These are phyloP conservation scores for Rhimphoctona megacephalus DNA, from an alignment of 2,888 invertebrate genomes.

Conservation along the genomic window DNA sequence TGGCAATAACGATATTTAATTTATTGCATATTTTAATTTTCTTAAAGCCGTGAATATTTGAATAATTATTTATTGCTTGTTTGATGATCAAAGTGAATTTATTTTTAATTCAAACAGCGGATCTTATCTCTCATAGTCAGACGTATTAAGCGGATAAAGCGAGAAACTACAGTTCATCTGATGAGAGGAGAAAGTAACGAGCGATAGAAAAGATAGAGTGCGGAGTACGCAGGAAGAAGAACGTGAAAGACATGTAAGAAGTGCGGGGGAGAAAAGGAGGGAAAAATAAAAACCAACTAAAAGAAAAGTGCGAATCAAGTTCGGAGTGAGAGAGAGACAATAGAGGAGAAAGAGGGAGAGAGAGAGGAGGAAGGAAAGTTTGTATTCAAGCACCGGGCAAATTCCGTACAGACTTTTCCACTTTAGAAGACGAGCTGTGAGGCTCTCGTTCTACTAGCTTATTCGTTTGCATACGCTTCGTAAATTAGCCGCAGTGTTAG, in stretches of 20 bases:
- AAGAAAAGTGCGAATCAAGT: slow-evolving; percentile 29
- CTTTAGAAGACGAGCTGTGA: slow-evolving; percentile 68
- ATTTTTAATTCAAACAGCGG: background rate
- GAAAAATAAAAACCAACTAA: slow-evolving; percentile 32
- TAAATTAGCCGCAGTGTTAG: slow-evolving; percentile 48
- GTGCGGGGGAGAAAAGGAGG: slow-evolving; percentile 25
- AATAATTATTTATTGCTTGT: background rate
- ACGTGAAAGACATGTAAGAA: slow-evolving; percentile 40
- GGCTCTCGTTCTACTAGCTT: slow-evolving; percentile 62
- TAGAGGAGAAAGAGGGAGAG: slow-evolving; percentile 38
- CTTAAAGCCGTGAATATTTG: too few species aligned
- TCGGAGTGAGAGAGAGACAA: slow-evolving; percentile 46
- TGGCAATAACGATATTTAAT: too few species aligned
- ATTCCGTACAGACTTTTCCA: slow-evolving; percentile 78
- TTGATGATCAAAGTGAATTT: background rate
- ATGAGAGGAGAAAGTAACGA: slow-evolving; percentile 41
- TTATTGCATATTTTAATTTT: too few species aligned
- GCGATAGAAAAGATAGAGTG: slow-evolving; percentile 32
- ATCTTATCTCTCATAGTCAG: background rate
- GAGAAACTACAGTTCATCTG: slow-evolving; percentile 36
- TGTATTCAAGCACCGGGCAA: slow-evolving; percentile 71
- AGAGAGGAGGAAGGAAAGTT: slow-evolving; percentile 54
- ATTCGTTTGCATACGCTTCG: slow-evolving; percentile 47
- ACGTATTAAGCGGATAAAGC: slow-evolving; percentile 22
- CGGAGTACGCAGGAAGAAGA: slow-evolving; percentile 55